Percentiles rank a stretch among this genome's conserved stretches.
These are phyloP conservation scores for Cerastis leucographa DNA, from an alignment of 2,888 invertebrate species.

Conservation along the genomic window DNA sequence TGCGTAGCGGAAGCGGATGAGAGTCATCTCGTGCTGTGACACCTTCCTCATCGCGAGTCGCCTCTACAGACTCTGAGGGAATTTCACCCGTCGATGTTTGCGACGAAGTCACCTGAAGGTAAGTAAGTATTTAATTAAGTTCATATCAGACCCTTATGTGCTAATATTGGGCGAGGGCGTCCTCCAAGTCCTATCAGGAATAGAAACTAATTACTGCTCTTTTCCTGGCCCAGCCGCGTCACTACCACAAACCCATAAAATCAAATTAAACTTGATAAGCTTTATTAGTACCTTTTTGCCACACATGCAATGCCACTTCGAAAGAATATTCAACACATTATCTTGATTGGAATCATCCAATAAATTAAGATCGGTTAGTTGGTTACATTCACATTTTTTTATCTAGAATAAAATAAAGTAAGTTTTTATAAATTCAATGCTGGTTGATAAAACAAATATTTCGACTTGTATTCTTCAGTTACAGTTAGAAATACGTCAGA, in stretches of 20 bases:
- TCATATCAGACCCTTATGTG: background rate
- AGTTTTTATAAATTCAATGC: background rate
- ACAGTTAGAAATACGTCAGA: too few species aligned
- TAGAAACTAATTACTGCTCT: background rate
- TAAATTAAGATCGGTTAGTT: constrained; percentile 81
- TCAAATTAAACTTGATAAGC: background rate
- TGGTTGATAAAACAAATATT: background rate
- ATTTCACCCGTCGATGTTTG: constrained; percentile 85
- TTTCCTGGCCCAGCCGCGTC: background rate
- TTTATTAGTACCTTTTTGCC: constrained; percentile 80
- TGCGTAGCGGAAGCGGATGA: constrained; percentile 77
- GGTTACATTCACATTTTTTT: constrained; percentile 87
- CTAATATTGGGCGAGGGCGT: background rate
- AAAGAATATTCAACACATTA: constrained; percentile 83
- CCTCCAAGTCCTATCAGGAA: background rate
- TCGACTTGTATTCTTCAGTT: too few species aligned
- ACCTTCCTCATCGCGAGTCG: constrained; percentile 68
- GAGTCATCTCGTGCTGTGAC: constrained; percentile 72
- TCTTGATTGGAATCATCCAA: constrained; percentile 85
- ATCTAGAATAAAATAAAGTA: constrained; percentile 77
- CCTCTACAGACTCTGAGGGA: constrained; percentile 75
- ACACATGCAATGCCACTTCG: constrained; percentile 87
- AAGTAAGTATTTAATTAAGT: background rate
- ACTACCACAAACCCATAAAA: background rate
- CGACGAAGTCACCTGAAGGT: constrained; percentile 79